These are phyloP conservation scores for Bucorvus abyssinicus DNA, from an alignment of 2,797 vertebrate genomes.

Conservation along the genomic window DNA sequence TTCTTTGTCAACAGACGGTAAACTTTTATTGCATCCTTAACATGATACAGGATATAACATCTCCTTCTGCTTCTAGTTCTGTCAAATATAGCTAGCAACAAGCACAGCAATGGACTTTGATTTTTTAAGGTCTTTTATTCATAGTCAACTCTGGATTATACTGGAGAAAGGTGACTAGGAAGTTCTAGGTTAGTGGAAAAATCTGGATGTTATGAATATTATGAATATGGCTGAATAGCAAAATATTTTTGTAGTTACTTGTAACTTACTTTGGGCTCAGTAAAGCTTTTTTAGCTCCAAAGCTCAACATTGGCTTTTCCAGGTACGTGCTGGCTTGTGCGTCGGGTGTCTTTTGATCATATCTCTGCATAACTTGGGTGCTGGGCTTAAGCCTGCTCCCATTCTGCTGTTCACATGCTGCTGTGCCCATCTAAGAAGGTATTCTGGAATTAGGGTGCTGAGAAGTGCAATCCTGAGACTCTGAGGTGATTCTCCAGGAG, in stretches of 20 bases:
- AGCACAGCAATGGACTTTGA: background rate
- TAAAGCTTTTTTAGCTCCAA: background rate
- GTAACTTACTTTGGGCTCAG: background rate
- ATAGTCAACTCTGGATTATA: background rate
- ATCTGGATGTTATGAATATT: background rate
- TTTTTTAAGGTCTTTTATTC: background rate
- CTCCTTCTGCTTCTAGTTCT: conserved; percentile 40
- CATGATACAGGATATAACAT: conserved; percentile 19
- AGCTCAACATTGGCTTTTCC: background rate
- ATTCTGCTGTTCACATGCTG: background rate
- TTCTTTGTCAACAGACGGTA: conserved; percentile 52
- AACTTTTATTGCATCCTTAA: conserved; percentile 6
- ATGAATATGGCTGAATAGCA: background rate
- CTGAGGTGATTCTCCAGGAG: background rate
- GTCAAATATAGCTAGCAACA: background rate
- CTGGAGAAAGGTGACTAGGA: background rate
- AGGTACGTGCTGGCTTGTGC: background rate
- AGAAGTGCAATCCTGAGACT: background rate
- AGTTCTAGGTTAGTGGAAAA: background rate
- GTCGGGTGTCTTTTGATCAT: background rate
- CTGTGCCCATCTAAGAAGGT: background rate
- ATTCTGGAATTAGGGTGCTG: background rate
- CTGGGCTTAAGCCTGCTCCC: background rate
- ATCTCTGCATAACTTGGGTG: background rate
- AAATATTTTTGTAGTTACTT: background rate